Percentiles rank a stretch among this genome's conserved stretches.
Evolutionary conservation across 1,140 invertebrate species (phyloP).

Genomic region (Lucilia cuprina): DNA sequence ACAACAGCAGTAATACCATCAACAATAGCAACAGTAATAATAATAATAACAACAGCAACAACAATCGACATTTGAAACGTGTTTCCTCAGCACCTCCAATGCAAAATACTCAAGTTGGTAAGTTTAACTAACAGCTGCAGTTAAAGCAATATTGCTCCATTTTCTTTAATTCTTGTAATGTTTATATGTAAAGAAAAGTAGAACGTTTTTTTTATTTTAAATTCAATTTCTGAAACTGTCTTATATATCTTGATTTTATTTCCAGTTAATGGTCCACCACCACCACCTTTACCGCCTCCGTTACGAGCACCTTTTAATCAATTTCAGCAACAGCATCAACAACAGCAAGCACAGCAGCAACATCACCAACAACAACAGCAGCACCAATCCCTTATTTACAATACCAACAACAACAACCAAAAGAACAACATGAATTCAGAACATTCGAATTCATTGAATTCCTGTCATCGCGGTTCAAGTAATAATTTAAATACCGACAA

Average conservation of each 20-base stretch:
- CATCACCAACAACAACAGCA: conserved; percentile 6
- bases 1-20: conserved; percentile 34
- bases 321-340: not conserved
- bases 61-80: conserved; percentile 60
- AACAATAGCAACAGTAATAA: conserved; percentile 36
- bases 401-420: not conserved
- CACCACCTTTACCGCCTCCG: conserved; percentile 70
- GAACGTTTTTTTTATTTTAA: not conserved
- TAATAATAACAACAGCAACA: conserved; percentile 42
- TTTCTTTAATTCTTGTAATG: not conserved
- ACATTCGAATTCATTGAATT: conserved; percentile 16
- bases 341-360: not conserved
- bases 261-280: conserved; percentile 65
- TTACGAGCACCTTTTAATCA: conserved; percentile 56
- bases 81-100: conserved; percentile 65
- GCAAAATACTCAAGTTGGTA: conserved; percentile 54
- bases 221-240: too few species aligned
- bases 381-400: not conserved
- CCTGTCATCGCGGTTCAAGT: conserved; percentile 31
- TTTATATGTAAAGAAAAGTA: not conserved
- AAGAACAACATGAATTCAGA: not conserved
- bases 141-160: not conserved
- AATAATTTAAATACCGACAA: conserved; percentile 40
- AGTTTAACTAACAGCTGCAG: conserved; percentile 33
- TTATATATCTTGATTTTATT: conserved; percentile 23